Base-by-base conservation (phyloP, 2,888 invertebrate genomes). In the Rhaphigaster nebulosa region DNA sequence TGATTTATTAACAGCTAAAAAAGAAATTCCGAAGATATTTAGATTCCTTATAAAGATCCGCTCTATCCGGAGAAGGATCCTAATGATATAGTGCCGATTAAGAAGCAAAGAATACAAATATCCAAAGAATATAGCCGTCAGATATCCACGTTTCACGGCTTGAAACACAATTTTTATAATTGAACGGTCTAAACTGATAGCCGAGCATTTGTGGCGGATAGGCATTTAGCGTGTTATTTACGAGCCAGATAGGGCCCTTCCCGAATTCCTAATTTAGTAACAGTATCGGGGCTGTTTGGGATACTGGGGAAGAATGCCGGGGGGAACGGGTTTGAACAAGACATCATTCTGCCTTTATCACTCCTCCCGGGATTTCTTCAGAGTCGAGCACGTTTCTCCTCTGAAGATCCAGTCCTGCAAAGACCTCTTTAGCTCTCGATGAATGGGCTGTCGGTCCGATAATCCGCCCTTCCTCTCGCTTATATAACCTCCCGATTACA, bases 281-380 rank as follows among this genome's bases (percentile, higher is more conserved):
- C 70, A 84, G 80, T 26, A 84, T 84, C 41, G 41, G 38, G 76
- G n/a, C n/a, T 26, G 6, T 18, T n/a, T n/a, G n/a, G n/a, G n/a
- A n/a, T n/a, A n/a, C n/a, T 26, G 34, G 70, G 70, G 70, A 20
- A 70, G 70, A 34, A 70, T 70, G 70, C 70, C 70, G 70, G 34
- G 6, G 23, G 80, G 80, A 84, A 84, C 41, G 80, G 45, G 80
- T 84, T 84, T 26, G 45, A 84, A 84, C 80, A 84, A 84, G 80
- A 84, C 80, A 84, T 84, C 80, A 41, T 45, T 26, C 80, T 84
- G 26, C 12, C 41, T 84, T 84, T 84, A 70, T 84, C 80, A 26
- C 80, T 70, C 70, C 23, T 29, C 70, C 26, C 23, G 1, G 38
- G 38, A 20, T 38, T 38, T 38, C 76, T 76, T 76, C n/a, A 8